phyloP scores from a whole-genome alignment of 2,888 invertebrate species.

The Chouioia cunea region DNA sequence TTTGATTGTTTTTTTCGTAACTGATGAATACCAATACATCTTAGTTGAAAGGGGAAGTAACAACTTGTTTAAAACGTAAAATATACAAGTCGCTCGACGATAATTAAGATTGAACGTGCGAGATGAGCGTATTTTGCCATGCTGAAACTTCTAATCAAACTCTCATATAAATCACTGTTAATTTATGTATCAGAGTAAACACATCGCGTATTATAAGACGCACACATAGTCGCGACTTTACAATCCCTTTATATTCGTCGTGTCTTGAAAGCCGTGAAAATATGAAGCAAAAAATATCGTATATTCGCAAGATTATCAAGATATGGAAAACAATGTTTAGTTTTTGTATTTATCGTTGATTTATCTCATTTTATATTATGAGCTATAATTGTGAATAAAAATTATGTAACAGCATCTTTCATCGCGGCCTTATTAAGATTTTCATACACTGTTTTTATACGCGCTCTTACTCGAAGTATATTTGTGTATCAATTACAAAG shows the following conservation, averaged over 20 bases:
- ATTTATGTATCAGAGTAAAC: conserved; percentile 46
- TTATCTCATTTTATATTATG: too few relatives aligned
- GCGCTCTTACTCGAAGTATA: conserved; percentile 10
- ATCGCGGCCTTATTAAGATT: too few relatives aligned
- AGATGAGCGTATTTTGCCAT: conserved; percentile 31
- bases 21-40: too few relatives aligned
- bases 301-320: too few relatives aligned
- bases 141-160: conserved; percentile 43
- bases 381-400: not conserved
- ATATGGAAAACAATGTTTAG: too few relatives aligned
- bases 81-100: conserved; percentile 29
- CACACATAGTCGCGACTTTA: too few relatives aligned
- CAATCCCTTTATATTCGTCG: too few relatives aligned
- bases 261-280: not conserved
- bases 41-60: conserved; percentile 20
- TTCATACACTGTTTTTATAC: conserved; percentile 10
- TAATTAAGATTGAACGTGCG: conserved; percentile 41
- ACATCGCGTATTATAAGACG: conserved; percentile 40
- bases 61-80: conserved; percentile 38
- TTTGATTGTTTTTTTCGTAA: conserved; percentile 30
- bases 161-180: conserved; percentile 44
- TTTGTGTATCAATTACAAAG: not conserved
- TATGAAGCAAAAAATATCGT: not conserved
- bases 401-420: not conserved
- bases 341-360: too few relatives aligned